Evolutionary conservation across 1,140 invertebrate genomes (phyloP), one percentile per base, ranked within the genome.

Genomic region (Drosophila sechellia): DNA sequence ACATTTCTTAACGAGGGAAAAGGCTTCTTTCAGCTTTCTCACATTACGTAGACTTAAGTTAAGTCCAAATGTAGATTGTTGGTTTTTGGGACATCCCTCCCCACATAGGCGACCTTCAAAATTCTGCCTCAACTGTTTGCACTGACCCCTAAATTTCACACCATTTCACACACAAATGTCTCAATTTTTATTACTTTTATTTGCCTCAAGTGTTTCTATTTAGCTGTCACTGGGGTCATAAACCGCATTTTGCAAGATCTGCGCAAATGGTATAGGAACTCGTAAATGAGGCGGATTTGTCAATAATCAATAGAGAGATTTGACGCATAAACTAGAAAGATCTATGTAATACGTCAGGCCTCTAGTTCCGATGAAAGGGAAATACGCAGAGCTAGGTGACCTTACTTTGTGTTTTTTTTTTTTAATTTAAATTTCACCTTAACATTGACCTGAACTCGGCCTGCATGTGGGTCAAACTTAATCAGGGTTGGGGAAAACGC

Each of bases 401-500:
- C 27, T 52, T 50, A 31, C 42, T 40, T 17, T 34, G 27, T 64
- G 52, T 0, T 1, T 17, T 17, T 17, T 17, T 17, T 20, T 39
- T 37, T 22, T 22, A 22, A 22, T 22, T 22, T 22, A 20, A 45
- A 52, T 64, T 86, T 73, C 64, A 89, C 84, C 84, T 90, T 89
- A 84, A 71, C 84, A 89, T 77, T 89, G 84, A 84, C 77, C 79
- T 43, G 69, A 80, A 74, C 76, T 79, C 68, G 39, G 35, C 35
- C 45, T 37, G 25, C 60, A 72, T 68, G 45, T 84, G 75, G 80
- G 80, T 85, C 72, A 83, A 68, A 59, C 20, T 40, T 5, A 49
- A 60, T 46, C 63, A 52, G 71, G 10, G 57, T 27, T 48, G 73
- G 73, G 74, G 35, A 77, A 69, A 77, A 65, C 59, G 43, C 71